Evolutionary conservation across 2,888 invertebrate species (phyloP).

Genomic region (Eupithecia dodoneata): DNA sequence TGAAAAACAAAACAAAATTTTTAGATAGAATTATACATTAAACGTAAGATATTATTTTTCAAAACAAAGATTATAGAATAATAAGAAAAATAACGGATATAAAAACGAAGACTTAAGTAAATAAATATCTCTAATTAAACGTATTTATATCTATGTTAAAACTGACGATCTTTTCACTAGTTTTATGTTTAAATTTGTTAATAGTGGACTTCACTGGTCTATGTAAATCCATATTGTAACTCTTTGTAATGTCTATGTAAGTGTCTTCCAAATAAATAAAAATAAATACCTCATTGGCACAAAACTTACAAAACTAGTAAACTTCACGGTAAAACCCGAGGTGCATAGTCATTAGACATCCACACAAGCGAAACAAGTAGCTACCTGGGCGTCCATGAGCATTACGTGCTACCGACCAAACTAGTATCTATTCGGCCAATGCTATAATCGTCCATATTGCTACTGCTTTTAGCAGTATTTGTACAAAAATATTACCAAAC

Average conservation of each 20-base stretch:
- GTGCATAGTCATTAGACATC: conserved; percentile 38
- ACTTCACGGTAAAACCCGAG: conserved; percentile 28
- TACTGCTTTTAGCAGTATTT: not conserved
- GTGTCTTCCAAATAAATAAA: no score
- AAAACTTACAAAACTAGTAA: conserved; percentile 16
- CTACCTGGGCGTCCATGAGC: conserved; percentile 42
- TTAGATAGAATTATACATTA: not conserved
- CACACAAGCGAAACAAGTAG: conserved; percentile 37
- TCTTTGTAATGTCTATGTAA: no score
- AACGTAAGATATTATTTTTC: not conserved
- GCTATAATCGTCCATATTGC: conserved; percentile 18
- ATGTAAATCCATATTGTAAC: no score
- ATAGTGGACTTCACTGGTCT: no score
- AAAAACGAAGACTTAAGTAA: not conserved
- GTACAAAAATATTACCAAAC: not conserved
- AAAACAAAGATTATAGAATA: not conserved
- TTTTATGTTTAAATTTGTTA: no score
- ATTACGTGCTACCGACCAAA: conserved; percentile 45
- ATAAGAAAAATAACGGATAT: not conserved
- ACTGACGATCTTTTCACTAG: no score
- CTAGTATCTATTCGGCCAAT: conserved; percentile 38
- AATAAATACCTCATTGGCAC: not conserved
- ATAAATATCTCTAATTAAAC: not conserved
- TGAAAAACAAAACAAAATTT: not conserved
- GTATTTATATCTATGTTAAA: no score